Conservation (phyloP, 2,888 invertebrate genomes). For the Alviniconcha strummeri region DNA sequence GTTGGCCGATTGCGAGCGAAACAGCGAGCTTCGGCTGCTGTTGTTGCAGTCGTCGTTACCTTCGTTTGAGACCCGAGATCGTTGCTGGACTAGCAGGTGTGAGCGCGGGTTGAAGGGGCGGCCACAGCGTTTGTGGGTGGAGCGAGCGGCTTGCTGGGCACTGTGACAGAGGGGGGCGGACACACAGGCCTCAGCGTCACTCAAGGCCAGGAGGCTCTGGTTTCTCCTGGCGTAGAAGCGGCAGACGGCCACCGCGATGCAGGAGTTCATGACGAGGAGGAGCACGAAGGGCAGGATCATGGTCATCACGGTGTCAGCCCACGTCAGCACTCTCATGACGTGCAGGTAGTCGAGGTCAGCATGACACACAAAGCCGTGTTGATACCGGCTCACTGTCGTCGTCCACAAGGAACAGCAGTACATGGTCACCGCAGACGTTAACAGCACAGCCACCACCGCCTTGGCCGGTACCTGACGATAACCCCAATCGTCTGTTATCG, state of each 20-base stretch:
- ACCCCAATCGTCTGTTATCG: no score
- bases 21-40: no score
- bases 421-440: conserved; percentile 42
- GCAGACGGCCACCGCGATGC: conserved; percentile 43
- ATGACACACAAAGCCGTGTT: conserved; percentile 39
- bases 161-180: no score
- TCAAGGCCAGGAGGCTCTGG: no score
- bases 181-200: no score
- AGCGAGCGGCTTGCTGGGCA: no score
- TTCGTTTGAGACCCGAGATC: no score
- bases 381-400: conserved; percentile 35
- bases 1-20: no score
- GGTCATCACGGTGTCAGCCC: conserved; percentile 56
- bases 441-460: conserved; percentile 44
- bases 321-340: conserved; percentile 49
- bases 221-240: conserved; percentile 26
- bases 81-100: neutral
- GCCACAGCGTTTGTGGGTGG: neutral
- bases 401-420: conserved; percentile 61
- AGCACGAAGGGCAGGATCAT: conserved; percentile 56
- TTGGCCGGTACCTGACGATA: conserved; percentile 46
- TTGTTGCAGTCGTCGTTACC: no score
- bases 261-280: conserved; percentile 50
- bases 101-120: neutral
- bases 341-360: conserved; percentile 36